Conservation (phyloP, 2,888 invertebrate genomes). For the Rhogogaster chlorosoma region DNA sequence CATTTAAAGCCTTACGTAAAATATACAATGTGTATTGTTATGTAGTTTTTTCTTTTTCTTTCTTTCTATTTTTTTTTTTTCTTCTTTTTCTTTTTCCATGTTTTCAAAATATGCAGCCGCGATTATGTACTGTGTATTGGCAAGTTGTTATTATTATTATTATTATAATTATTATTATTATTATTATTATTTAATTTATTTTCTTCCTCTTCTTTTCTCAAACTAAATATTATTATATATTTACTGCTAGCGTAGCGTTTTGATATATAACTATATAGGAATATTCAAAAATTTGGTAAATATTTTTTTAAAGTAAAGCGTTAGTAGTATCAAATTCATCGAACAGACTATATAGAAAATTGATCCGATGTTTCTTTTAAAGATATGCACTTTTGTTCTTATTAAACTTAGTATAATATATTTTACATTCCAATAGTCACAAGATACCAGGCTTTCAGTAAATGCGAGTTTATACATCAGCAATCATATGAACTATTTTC, state of each 20-base stretch:
- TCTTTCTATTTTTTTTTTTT: conserved; percentile 42
- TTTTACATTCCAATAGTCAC: conserved; percentile 40
- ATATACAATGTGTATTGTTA: conserved; percentile 68
- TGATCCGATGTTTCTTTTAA: conserved; percentile 64
- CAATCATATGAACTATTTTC: conserved; percentile 23
- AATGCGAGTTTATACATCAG: not conserved
- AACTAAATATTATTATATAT: conserved; percentile 29
- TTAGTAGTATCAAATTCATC: conserved; percentile 65
- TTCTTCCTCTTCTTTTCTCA: conserved; percentile 45
- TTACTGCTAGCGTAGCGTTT: conserved; percentile 34
- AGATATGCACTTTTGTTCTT: conserved; percentile 63
- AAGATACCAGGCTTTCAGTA: not conserved
- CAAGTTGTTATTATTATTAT: conserved; percentile 55
- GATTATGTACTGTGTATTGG: conserved; percentile 53
- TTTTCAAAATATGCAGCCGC: conserved; percentile 51
- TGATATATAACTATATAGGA: conserved; percentile 40
- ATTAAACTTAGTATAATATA: conserved; percentile 31
- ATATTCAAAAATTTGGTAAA: conserved; percentile 47
- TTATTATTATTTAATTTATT: conserved; percentile 37
- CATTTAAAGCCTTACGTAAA: conserved; percentile 77
- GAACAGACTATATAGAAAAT: conserved; percentile 66
- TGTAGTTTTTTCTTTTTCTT: conserved; percentile 56
- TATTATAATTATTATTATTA: conserved; percentile 48
- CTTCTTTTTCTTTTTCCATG: conserved; percentile 41
- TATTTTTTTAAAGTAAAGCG: conserved; percentile 49